A percentile compares a stretch with the other conserved stretches of the same genome.
These are phyloP conservation scores for Tenebrosternarchus preto DNA, from an alignment of 2,113 vertebrate species.

Conservation along the genomic window DNA sequence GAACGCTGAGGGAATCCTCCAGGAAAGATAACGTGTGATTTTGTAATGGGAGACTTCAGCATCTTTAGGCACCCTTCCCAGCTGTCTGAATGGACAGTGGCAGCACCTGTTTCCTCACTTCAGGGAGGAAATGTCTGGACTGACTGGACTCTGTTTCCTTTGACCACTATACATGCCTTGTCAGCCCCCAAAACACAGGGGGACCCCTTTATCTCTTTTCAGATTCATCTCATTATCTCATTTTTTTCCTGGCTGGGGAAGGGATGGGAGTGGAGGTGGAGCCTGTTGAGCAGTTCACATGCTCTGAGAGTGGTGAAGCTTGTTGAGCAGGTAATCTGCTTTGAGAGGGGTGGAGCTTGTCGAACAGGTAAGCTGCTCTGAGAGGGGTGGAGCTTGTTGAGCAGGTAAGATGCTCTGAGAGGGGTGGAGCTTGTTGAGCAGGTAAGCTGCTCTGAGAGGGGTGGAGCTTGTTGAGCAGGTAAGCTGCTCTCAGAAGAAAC, in stretches of 20 bases:
- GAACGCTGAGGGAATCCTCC: not conserved
- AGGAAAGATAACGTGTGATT: not conserved
- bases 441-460: not conserved
- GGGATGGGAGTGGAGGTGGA: not conserved
- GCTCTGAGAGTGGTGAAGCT: not conserved
- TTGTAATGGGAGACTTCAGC: not conserved
- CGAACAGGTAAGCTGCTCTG: no score
- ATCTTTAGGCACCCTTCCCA: not conserved
- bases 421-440: not conserved
- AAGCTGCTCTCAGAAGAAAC: not conserved
- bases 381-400: no score
- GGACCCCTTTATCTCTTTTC: not conserved
- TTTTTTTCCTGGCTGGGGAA: no score
- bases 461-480: not conserved
- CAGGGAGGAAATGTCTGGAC: constrained; percentile 20
- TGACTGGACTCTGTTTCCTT: constrained; percentile 24
- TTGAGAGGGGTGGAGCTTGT: no score
- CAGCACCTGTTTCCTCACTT: constrained; percentile 22
- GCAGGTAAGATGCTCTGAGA: no score
- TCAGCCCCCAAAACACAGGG: not conserved
- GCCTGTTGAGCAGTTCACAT: no score
- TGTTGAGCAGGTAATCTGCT: no score
- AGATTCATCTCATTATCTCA: not conserved
- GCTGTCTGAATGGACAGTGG: not conserved
- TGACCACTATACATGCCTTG: constrained; percentile 14